phyloP scores from a whole-genome alignment of 2,888 invertebrate species.

The Drosophila mayaguana region DNA sequence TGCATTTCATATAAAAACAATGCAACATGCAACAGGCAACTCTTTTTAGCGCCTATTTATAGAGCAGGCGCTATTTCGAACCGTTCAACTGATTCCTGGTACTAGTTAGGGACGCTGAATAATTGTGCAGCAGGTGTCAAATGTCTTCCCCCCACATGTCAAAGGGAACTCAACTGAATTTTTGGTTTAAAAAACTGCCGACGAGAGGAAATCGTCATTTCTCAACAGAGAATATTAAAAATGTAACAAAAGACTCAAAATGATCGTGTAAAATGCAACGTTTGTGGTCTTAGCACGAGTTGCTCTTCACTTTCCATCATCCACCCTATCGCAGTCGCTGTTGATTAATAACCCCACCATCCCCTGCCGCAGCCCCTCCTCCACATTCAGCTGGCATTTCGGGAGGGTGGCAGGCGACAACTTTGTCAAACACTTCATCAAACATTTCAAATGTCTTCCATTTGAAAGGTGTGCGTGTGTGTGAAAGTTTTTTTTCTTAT shows the following conservation, averaged over 20 bases:
- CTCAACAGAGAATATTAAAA: constrained; percentile 65
- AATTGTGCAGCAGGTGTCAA: constrained; percentile 79
- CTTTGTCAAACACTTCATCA: constrained; percentile 78
- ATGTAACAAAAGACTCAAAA: constrained; percentile 45
- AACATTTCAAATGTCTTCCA: constrained; percentile 57
- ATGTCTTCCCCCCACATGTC: constrained; percentile 62
- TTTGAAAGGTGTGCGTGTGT: constrained; percentile 37
- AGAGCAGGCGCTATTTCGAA: constrained; percentile 37
- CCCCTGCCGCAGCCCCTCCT: neutral
- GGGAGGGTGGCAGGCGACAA: constrained; percentile 54
- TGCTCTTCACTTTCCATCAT: constrained; percentile 28
- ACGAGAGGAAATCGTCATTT: constrained; percentile 66
- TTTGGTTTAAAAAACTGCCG: constrained; percentile 10
- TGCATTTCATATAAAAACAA: constrained; percentile 57
- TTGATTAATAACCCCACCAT: constrained; percentile 61
- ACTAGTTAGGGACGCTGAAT: constrained; percentile 68
- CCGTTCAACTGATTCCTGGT: constrained; percentile 50
- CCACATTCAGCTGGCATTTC: constrained; percentile 37
- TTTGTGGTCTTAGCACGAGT: constrained; percentile 72
- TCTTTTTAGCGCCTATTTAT: constrained; percentile 66
- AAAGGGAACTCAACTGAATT: constrained; percentile 29
- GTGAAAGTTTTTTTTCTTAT: constrained; percentile 21
- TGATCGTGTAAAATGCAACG: constrained; percentile 68
- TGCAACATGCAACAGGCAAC: constrained; percentile 52
- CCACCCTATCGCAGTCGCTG: constrained; percentile 46